Base-by-base conservation (phyloP, 2,888 invertebrate species). In the Selenia dentaria region DNA sequence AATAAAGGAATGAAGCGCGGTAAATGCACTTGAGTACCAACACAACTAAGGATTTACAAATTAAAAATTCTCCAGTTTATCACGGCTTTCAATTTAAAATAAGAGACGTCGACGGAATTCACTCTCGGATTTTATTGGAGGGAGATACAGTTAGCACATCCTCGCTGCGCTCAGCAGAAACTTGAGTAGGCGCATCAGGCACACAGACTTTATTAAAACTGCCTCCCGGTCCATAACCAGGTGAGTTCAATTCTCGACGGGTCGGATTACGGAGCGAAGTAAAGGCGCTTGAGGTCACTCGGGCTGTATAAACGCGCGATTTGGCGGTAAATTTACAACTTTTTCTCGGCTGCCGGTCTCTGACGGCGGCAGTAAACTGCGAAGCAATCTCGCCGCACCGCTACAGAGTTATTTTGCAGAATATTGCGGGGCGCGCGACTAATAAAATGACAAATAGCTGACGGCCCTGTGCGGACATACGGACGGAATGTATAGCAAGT, bases 361-460 rank as follows among this genome's bases (percentile, higher is more conserved):
- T 65, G 74, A 67, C 71, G 69, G 71, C 63, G 78, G 84, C 76
- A 79, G 82, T 87, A 88, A 87, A 88, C 76, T 75, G 74, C 69
- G 79, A 81, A 82, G 86, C 87, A 86, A 86, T 85, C 84, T 84
- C 79, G 74, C 69, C 68, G 63, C 62, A 59, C 70, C 64, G 75
- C 76, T 70, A 69, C 78, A 70, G 74, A 83, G 81, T 85, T 85
- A 87, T 84, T 84, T 79, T 78, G 71, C 71, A 75, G 83, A 83
- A 85, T 84, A 86, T 86, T 83, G 81, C 81, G 75, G n/a, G n/a
- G 69, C 73, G 72, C 73, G 77, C 76, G 79, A 80, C 85, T 86
- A 87, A 88, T 86, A 86, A 86, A 86, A 86, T 86, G 85, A 87
- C 85, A 86, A 85, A 86, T 86, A 80, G 80, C 73, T 75, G 74